Evolutionary conservation across 1,140 invertebrate genomes (phyloP), one percentile per base, ranked within the genome.

Genomic region (Platorchestia sp.): DNA sequence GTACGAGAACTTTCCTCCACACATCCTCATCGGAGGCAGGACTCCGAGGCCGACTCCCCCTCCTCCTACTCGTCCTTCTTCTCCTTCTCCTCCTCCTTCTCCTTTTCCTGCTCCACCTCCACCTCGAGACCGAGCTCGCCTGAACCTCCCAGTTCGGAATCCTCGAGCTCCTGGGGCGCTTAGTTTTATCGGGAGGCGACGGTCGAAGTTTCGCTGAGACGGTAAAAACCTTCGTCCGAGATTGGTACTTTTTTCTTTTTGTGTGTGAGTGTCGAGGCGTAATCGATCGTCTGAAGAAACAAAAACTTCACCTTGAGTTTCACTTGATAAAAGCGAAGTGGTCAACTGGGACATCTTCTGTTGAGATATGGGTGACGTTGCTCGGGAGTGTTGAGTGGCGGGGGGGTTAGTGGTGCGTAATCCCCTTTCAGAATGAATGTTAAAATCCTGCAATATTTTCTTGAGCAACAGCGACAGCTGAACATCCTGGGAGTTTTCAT

Each of bases 1-100:
- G 87, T 43, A 90, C 10, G 87, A 90, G 27, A 90, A 90, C 44
- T 44, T 90, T 42, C 87, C 87, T 90, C 87, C 87, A 90, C 87
- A 90, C 41, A 90, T 41, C 87, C 87, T 90, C 87, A 36, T 75
- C 59, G 59, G 59, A 75, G 10, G 7, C 59, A 90, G 87, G 3
- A 27, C 42, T 27, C 27, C 87, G 5, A 42, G 87, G 27, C 41
- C 87, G 44, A 3, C 86, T 7, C 86, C 86, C 7, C 36, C 40
- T 40, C 86, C 86, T 87, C 86, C 41, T n/a, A 7, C 19, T 6
- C 47, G 6, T 19, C 47, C 47, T 51, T 51, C 47, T 51, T 51
- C 47, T 51, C 47, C 47, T 51, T 51, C 47, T 6, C 19, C 47
- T 51, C 19, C 19, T 51, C 19, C 47, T 6, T 51, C 47, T 51